Evolutionary conservation across 2,797 vertebrate genomes (phyloP).

Genomic region (Falco concolor): DNA sequence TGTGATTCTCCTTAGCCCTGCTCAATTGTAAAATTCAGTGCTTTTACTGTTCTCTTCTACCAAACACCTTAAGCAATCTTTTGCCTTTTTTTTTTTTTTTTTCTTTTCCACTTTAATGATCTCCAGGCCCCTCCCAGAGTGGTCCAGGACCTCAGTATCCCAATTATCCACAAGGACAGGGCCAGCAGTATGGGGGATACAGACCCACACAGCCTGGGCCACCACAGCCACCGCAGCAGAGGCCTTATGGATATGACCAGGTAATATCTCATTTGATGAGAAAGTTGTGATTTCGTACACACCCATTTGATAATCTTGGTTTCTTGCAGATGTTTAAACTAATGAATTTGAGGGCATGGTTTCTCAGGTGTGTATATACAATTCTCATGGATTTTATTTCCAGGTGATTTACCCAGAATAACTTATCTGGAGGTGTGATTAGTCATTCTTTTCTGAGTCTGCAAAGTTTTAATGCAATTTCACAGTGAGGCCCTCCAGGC

Average conservation of each 20-base stretch:
- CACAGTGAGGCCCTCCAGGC: background rate
- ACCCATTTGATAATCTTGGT: background rate
- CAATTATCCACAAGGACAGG: slow-evolving; percentile 95
- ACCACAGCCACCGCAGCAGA: slow-evolving; percentile 92
- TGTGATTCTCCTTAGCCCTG: background rate
- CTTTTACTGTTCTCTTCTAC: background rate
- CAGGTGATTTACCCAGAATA: background rate
- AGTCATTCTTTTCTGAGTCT: background rate
- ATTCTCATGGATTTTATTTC: background rate
- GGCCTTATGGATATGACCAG: slow-evolving; percentile 98
- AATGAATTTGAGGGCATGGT: background rate
- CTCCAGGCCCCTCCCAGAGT: slow-evolving; percentile 87
- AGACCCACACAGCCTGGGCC: slow-evolving; percentile 93
- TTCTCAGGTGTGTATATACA: background rate
- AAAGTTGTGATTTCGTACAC: background rate
- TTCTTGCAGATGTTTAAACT: background rate
- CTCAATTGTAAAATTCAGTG: background rate
- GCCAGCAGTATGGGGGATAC: slow-evolving; percentile 93
- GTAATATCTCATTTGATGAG: slow-evolving; percentile 66
- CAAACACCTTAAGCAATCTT: background rate
- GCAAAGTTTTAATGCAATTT: background rate
- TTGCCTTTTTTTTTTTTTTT: background rate
- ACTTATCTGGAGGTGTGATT: background rate
- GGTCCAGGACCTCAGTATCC: slow-evolving; percentile 91
- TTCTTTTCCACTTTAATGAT: background rate